Base-by-base conservation (phyloP, 2,113 vertebrate genomes). In the Orthonyx spaldingii region DNA sequence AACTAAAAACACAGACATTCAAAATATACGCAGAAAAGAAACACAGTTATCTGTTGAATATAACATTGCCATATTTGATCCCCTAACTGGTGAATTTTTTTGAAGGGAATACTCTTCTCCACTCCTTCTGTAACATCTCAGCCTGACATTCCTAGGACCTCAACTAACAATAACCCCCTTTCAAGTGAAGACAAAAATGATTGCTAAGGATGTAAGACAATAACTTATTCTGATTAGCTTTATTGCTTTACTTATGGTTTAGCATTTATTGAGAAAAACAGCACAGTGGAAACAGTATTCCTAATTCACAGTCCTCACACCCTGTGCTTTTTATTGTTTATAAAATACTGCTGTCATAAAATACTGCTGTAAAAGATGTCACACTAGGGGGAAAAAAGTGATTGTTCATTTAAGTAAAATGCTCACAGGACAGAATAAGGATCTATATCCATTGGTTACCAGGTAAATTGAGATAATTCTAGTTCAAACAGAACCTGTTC, bases 401-500 rank as follows among this genome's bases (percentile, higher is more conserved):
- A 46, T 70, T 89, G 72, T 49, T 94, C 56, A 69, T 94, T 94
- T 79, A 94, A 79, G 49, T 44, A 66, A 53, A 93, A 96, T 89
- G 28, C 74, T 91, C 87, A 68, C 39, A 87, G 61, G 74, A 91
- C 84, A 39, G n/a, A 87, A 76, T 33, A 71, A 78, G 52, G 35
- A 87, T 72, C 60, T 91, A 72, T 55, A 88, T 83, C 41, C n/a
- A 44, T 26, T 84, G 56, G 53, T 96, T 92, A 87, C 20, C 35
- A 61, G 33, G 65, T 90, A 93, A 90, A 90, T 63, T 76, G 61
- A 87, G 83, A 74, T 87, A 84, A 89, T 89, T 92, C 71, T 70
- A 42, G 44, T 87, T 96, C 85, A 94, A 89, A 96, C 39, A 79
- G 59, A 95, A 93, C 28, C 61, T 92, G 68, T 87, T 95, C 77